Evolutionary conservation across 2,113 vertebrate species (phyloP), one percentile per base, ranked within the genome.

Genomic region (Cochlearius cochlearius): DNA sequence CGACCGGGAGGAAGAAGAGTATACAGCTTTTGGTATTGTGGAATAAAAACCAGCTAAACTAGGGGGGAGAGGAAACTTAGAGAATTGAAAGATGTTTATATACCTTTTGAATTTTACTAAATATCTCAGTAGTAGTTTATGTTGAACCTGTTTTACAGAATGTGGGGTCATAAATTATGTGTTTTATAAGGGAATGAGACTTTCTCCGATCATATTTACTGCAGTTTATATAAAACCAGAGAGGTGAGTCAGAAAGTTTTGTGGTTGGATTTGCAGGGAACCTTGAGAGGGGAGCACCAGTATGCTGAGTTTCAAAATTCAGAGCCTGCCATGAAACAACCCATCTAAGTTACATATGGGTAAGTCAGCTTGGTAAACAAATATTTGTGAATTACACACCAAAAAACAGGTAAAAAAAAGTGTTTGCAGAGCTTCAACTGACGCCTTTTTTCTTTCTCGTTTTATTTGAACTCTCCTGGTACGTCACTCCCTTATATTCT

Each of bases 251-350:
- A 92, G 96, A 91, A 74, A 39, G 93, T 95, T 81, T 93, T 95
- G 45, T 94, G 87, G 39, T 92, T 95, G 90, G 71, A 93, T 94
- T 95, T 96, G n/a, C 78, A 92, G 92, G 78, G 78, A 90, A 59
- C 71, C 71, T 81, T 96, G 79, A 78, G 76, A 96, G 86, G 73
- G 64, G 77, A 92, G 22, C 43, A 84, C 41, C 78, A 86, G 38
- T 80, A 52, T 43, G 43, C 66, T 94, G 92, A 94, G 68, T 91
- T 93, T 63, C 22, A 87, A 92, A 95, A 96, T 96, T 96, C 85
- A 93, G 90, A 95, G 52, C 53, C 50, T 53, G 91, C 62, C 58
- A 71, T 72, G 77, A 93, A 94, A 95, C 81, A 87, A 17, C 63
- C 85, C 60, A 39, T 78, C 64, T 96, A 91, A 96, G 19, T 95